Conservation (phyloP, 2,888 invertebrate genomes). For the Scaptomyza caliginosa region DNA sequence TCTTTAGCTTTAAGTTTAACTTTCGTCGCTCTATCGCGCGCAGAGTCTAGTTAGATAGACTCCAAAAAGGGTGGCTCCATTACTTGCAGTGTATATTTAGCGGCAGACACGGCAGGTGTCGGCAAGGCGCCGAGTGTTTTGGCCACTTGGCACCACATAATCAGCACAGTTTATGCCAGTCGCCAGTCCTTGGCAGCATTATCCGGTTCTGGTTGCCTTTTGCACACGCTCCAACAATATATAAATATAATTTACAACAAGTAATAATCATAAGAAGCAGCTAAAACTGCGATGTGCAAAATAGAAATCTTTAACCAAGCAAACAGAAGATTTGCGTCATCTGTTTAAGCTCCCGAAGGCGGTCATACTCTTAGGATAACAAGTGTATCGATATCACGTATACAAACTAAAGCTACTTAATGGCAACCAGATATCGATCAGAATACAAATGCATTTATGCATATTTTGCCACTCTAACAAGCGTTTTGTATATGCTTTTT, state of each 20-base stretch:
- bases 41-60: no score
- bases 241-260: conserved; percentile 69
- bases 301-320: not conserved
- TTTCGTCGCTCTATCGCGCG: not conserved
- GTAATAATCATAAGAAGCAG: conserved; percentile 69
- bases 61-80: not conserved
- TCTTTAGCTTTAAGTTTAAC: conserved; percentile 19
- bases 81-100: conserved; percentile 16
- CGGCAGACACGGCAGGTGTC: conserved; percentile 38
- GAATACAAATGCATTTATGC: not conserved
- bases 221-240: conserved; percentile 65
- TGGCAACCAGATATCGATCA: not conserved
- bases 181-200: conserved; percentile 32
- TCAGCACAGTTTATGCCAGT: conserved; percentile 68
- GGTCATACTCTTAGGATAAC: no score
- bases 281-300: conserved; percentile 56
- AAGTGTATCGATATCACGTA: no score
- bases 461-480: no score
- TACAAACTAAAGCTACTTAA: no score
- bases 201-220: conserved; percentile 29
- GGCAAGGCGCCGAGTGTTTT: conserved; percentile 10
- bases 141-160: conserved; percentile 62
- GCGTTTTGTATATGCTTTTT: not conserved
- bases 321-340: not conserved
- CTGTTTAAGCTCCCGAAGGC: no score